Evolutionary conservation across 2,888 invertebrate genomes (phyloP).

Genomic region (Salpingus planirostris): DNA sequence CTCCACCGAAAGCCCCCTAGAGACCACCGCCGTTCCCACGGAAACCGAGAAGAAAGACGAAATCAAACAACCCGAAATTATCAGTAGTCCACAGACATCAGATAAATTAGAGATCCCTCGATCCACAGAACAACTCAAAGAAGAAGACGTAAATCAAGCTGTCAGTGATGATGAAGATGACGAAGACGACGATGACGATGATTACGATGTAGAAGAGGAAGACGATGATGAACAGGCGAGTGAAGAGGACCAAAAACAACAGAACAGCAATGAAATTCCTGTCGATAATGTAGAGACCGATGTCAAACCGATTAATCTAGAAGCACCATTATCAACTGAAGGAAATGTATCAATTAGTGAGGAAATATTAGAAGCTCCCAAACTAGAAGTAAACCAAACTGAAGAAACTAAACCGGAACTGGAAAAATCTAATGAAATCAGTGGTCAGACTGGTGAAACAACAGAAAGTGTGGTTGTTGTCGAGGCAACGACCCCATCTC

Average conservation of each 20-base stretch:
- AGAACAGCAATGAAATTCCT: too few relatives aligned
- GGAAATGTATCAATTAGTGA: too few relatives aligned
- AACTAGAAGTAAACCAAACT: too few relatives aligned
- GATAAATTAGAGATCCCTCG: not conserved
- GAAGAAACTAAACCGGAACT: too few relatives aligned
- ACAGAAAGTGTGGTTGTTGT: too few relatives aligned
- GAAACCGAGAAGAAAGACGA: not conserved
- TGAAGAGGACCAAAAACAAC: conserved; percentile 41
- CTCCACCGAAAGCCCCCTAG: conserved; percentile 15
- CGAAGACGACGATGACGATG: conserved; percentile 15
- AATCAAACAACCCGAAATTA: not conserved
- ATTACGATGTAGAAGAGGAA: conserved; percentile 24
- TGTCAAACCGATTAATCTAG: too few relatives aligned
- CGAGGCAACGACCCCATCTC: too few relatives aligned
- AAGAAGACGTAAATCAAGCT: conserved; percentile 8
- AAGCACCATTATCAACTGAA: too few relatives aligned
- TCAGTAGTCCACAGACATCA: not conserved
- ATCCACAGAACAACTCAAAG: conserved; percentile 4
- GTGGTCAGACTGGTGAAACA: too few relatives aligned
- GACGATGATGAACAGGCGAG: conserved; percentile 28
- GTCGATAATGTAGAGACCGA: too few relatives aligned
- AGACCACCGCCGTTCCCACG: conserved; percentile 12
- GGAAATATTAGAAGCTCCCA: too few relatives aligned
- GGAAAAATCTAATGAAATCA: too few relatives aligned
- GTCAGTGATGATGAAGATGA: conserved; percentile 8